Evolutionary conservation across 2,888 invertebrate genomes (phyloP), one percentile per base, ranked within the genome.

Genomic region (Ennomos quercinarius): DNA sequence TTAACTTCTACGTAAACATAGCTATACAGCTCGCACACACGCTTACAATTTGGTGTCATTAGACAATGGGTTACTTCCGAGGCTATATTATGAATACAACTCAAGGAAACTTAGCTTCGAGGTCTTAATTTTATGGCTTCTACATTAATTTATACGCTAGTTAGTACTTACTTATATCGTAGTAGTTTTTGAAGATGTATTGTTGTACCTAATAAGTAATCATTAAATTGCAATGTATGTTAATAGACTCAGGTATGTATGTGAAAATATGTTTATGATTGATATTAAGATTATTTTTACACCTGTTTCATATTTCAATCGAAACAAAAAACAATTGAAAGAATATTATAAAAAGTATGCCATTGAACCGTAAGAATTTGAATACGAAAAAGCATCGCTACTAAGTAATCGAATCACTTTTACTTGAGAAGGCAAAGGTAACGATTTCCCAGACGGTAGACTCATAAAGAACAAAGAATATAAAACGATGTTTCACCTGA

Each of bases 21-120:
- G 43, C 47, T 55, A 47, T 64, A 53, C 38, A 60, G 41, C 63
- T 50, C 12, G 38, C 34, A 50, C 12, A 45, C 40, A 57, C 41
- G 43, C 34, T 34, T 48, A 53, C 51, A 66, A 56, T 35, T 57
- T 57, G 66, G 56, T 61, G 62, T 61, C 60, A 54, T 55, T 49
- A 48, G 38, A 63, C 60, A 65, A 63, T 59, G 50, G 55, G 54
- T 61, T n/a, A 9, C 12, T 56, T 63, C 61, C 63, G 57, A 67
- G 67, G 65, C 49, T 63, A 50, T 9, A 41, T 38, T 27, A 27
- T 27, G 27, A 47, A 12, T 12, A 17, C 34, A 12, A 34, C 38
- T 49, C 27, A 44, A 53, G 42, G 42, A 56, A 61, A 44, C 43
- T 38, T n/a, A 17, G 11, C 6, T 27, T 27, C 0, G 27, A 27